Evolutionary conservation across 2,113 vertebrate species (phyloP).

Genomic region (Lagopus muta): DNA sequence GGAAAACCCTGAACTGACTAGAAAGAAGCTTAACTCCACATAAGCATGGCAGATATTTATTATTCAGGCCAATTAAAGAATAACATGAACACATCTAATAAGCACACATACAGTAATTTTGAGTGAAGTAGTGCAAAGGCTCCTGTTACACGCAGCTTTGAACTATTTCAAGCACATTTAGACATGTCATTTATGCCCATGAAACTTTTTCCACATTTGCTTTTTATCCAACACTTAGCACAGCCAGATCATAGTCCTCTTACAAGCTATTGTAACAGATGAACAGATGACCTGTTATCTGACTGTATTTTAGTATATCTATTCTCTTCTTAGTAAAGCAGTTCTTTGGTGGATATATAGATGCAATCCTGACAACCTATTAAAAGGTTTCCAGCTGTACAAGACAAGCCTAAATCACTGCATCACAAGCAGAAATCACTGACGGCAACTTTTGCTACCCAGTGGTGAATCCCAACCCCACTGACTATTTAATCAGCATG

Average conservation of each 20-base stretch:
- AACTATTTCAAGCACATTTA: background rate
- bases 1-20: background rate
- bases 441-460: background rate
- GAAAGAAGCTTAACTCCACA: background rate
- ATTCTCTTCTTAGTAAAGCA: background rate
- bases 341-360: background rate
- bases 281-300: background rate
- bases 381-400: background rate
- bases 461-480: background rate
- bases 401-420: background rate
- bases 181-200: fast-evolving
- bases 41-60: background rate
- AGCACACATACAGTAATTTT: fast-evolving
- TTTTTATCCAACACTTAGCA: background rate
- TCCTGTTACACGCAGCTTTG: background rate
- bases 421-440: background rate
- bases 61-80: background rate
- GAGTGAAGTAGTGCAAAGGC: background rate
- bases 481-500: background rate
- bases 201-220: background rate
- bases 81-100: background rate
- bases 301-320: background rate
- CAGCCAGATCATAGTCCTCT: fast-evolving
- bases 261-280: background rate
- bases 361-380: background rate